Conservation (phyloP, 2,113 vertebrate genomes). For the Hydrochoerus hydrochaeris region DNA sequence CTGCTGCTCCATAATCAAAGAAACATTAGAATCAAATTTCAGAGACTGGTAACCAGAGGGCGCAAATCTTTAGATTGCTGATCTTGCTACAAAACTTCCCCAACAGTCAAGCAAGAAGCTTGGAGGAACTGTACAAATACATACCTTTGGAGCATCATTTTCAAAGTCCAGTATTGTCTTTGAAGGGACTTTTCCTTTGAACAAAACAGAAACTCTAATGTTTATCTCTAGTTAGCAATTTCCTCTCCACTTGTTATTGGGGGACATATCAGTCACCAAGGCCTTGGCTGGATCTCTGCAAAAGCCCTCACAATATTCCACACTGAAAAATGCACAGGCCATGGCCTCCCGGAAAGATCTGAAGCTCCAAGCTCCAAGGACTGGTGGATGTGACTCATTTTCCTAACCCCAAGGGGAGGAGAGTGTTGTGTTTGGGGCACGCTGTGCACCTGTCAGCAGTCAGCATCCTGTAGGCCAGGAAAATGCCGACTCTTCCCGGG, state of each 20-base stretch:
- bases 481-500: conserved; percentile 66
- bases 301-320: background rate
- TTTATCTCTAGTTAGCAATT: conserved; percentile 74
- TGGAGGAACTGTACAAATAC: background rate
- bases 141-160: background rate
- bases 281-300: background rate
- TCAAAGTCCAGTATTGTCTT: background rate
- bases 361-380: background rate
- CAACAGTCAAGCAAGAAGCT: background rate
- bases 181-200: conserved; percentile 17
- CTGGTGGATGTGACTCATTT: conserved; percentile 76
- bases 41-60: background rate
- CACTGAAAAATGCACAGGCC: background rate
- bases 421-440: background rate
- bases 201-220: conserved; percentile 58
- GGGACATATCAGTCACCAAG: conserved; percentile 57
- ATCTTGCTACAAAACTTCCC: conserved; percentile 43
- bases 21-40: conserved; percentile 2
- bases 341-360: conserved; percentile 42
- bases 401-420: conserved; percentile 61
- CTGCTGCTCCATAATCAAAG: conserved; percentile 24
- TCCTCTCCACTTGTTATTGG: conserved; percentile 67
- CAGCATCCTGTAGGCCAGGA: conserved; percentile 77
- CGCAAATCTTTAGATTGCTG: background rate
- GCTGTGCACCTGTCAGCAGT: conserved; percentile 64